Evolutionary conservation across 2,797 vertebrate genomes (phyloP), one percentile per base, ranked within the genome.

Genomic region (Euphonia xanthogaster): DNA sequence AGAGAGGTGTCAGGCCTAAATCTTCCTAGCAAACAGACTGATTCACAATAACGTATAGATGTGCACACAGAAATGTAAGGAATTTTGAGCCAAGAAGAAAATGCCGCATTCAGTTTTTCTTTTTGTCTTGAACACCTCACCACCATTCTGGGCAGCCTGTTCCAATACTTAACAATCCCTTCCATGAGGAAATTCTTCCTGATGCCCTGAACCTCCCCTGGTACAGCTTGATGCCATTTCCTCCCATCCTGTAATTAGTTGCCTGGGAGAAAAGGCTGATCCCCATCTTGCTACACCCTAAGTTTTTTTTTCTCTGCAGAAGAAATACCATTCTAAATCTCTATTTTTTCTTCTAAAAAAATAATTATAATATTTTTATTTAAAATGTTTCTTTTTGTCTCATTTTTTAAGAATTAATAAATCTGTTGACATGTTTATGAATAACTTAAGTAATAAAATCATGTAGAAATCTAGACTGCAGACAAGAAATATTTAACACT

Each of bases 231-330:
- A 21, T 63, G 50, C 13, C 10, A 7, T 44, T 87, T 57, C 9
- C 22, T 57, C 50, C 42, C 23, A 28, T n/a, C 15, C 9, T 57
- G 16, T 44, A 16, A 10, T 55, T 50, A n/a, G 13, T 8, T 65
- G 10, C 4, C 14, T 63, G 37, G 16, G 6, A 44, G 28, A 65
- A 78, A 50, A 78, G 14, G 27, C 10, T 58, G 37, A 42, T 1
- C 1, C 27, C 2, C 27, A 23, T 33, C 19, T 57, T 57, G 10
- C 28, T n/a, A 4, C 6, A 21, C 2, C 3, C 7, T 9, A 42
- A 6, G 7, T 30, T 50, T 44, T 55, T 28, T 87, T 71, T 58
- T 17, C 23, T 25, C 5, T 1, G 1, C 2, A 58, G 23, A n/a
- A 63, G 13, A 42, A 61, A 86, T 37, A 44, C 6, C 10, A 76